Evolutionary conservation across 2,797 vertebrate species (phyloP), one percentile per base, ranked within the genome.

Genomic region (Cuniculus paca): DNA sequence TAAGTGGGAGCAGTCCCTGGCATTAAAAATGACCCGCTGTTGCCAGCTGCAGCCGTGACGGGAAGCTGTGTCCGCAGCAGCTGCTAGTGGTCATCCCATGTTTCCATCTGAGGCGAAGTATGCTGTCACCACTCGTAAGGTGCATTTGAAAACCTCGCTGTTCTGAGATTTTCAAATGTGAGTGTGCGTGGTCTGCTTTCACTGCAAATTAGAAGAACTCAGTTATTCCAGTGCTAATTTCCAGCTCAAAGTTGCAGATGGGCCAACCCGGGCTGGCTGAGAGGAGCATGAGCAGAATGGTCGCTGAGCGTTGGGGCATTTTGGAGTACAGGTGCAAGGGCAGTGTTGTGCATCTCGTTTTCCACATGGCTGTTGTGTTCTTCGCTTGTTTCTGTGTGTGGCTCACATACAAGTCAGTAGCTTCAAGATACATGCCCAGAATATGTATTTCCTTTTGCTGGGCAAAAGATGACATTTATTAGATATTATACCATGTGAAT

Each of bases 171-270:
- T 61, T 54, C 39, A n/a, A 45, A 54, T 54, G 52, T 54, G 39
- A 70, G 61, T 88, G 31, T 45, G 58, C 82, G 86, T 39, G 45
- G 74, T 87, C 13, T 13, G 31, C 78, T 91, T 93, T 87, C 72
- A 45, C 86, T 78, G 84, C 65, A 93, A 63, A 88, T 86, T 68
- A 87, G 22, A 85, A 78, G 83, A 65, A 92, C 48, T 90, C 88
- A 50, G 90, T 90, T 79, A 90, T 74, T 84, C 65, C 63, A 45
- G 19, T 24, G 79, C 72, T 31, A 68, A n/a, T 52, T 31, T 88
- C 65, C 85, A 13, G 39, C 70, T 42, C 39, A 42, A 52, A 87
- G 77, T 77, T n/a, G 13, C 75, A 52, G 52, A 12, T 10, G 28
- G 39, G 45, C 52, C 50, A 26, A 54, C 58, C 16, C 65, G 63